Evolutionary conservation across 1,140 invertebrate genomes (phyloP), one percentile per base, ranked within the genome.

Genomic region (Heliothis virescens): DNA sequence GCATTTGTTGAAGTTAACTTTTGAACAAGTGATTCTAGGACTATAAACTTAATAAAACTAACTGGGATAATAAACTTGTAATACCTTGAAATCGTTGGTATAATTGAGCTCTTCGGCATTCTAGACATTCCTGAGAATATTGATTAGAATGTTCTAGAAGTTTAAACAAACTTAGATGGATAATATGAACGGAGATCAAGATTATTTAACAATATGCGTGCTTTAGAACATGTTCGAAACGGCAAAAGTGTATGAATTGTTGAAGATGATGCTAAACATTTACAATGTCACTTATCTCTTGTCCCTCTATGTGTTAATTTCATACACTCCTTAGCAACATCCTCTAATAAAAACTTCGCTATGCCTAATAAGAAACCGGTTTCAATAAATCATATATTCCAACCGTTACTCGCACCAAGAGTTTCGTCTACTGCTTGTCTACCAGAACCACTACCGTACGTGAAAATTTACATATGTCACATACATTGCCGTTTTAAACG

Each of bases 401-500:
- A 2, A 34, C 69, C 69, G 69, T 72, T 57, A 72, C 26, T 72
- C 65, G 21, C 65, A 72, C 29, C 52, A 16, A 5, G 7, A 2
- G 55, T 10, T n/a, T 72, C 21, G 69, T 72, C 69, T 72, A 57
- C 69, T 29, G 69, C 41, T 16, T 57, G 69, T 57, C 69, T 72
- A 13, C 63, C 50, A 11, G 47, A 67, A 48, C 60, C 2, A 34
- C 60, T 41, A 67, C 26, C 26, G 41, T 12, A 48, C 21, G 67
- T 52, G 21, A 71, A 26, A 52, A 71, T 71, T 53, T 26, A 50
- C 67, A 53, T 29, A 71, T 71, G 18, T 71, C 21, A 53, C 29
- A 26, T 71, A 71, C 67, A 71, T 71, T 71, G 67, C 67, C n/a
- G 67, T 71, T 53, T 71, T 53, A 21, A 29, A n/a, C n/a, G 1